Evolutionary conservation across 2,113 vertebrate genomes (phyloP), one percentile per base, ranked within the genome.

Genomic region (Triplophysa rosa): DNA sequence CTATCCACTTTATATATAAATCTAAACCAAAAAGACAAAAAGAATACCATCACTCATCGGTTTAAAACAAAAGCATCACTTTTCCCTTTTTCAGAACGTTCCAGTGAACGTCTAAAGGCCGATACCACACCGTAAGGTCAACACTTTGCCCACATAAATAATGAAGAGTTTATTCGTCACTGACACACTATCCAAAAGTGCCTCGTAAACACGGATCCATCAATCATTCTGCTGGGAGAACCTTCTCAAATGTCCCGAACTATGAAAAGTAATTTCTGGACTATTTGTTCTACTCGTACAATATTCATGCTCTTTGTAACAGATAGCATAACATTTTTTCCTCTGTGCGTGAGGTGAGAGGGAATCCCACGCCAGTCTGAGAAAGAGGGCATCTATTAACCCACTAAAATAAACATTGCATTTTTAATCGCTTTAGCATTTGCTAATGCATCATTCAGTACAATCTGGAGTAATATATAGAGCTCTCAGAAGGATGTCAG

Each of bases 191-290:
- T 88, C 86, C 80, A 49, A 63, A 59, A 70, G 81, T 3, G 33
- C 72, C 84, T 77, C 78, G 67, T 83, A 85, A 75, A 85, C 68
- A 78, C 80, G 73, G 74, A 78, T 7, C 84, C 86, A 87, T 90
- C 90, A 88, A 61, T 90, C 86, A 86, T 33, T 80, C 82, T 56
- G 49, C 78, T 45, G 45, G 7, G 77, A 77, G 82, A 82, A 79
- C 73, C 88, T 78, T 89, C 91, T 93, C 82, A 42, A 72, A 85
- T 93, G 88, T 78, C 92, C 68, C 70, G 78, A 87, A 63, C 90
- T 90, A 89, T 87, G 89, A 90, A 89, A 87, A 87, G 86, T 84
- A 82, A 90, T 91, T 92, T 92, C 87, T 87, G 49, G 82, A 86
- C 89, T 91, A 90, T 92, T 89, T 90, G 89, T 90, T 85, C 80